Evolutionary conservation across 2,113 vertebrate genomes (phyloP).

Genomic region (Peromyscus maniculatus): DNA sequence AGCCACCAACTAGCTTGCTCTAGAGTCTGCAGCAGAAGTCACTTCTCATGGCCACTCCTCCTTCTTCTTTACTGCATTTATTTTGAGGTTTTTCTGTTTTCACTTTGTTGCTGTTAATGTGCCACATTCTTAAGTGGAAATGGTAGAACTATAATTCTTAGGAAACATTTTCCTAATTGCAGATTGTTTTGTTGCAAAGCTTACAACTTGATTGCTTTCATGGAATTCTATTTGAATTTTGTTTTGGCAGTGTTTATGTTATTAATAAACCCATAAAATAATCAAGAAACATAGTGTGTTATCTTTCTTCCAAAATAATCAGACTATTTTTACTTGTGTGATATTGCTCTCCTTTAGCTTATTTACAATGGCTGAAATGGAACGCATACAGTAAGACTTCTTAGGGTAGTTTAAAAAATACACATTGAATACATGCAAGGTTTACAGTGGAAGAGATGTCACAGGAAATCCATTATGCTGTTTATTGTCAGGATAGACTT

Average conservation of each 20-base stretch:
- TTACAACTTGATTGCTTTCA: not conserved
- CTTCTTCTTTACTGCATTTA: not conserved
- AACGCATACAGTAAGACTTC: not conserved
- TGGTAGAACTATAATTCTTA: not conserved
- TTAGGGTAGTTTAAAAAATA: not conserved
- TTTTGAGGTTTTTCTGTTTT: not conserved
- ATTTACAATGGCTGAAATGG: not conserved
- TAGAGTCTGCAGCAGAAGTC: not conserved
- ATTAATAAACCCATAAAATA: constrained; percentile 15
- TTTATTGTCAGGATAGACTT: not conserved
- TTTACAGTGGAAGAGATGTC: not conserved
- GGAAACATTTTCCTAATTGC: not conserved
- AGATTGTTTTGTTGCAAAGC: not conserved
- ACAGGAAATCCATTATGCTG: not conserved
- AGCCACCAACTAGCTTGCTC: not conserved
- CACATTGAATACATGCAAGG: not conserved
- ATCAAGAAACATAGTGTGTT: not conserved
- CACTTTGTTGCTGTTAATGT: not conserved
- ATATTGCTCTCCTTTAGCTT: not conserved
- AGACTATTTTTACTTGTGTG: not conserved
- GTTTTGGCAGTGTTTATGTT: not conserved
- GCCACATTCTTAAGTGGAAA: not conserved
- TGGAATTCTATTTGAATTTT: not conserved
- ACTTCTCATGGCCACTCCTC: not conserved
- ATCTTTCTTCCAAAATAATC: constrained; percentile 19